These are phyloP conservation scores for Eurytoma adleriae DNA, from an alignment of 2,888 invertebrate genomes.

Conservation along the genomic window DNA sequence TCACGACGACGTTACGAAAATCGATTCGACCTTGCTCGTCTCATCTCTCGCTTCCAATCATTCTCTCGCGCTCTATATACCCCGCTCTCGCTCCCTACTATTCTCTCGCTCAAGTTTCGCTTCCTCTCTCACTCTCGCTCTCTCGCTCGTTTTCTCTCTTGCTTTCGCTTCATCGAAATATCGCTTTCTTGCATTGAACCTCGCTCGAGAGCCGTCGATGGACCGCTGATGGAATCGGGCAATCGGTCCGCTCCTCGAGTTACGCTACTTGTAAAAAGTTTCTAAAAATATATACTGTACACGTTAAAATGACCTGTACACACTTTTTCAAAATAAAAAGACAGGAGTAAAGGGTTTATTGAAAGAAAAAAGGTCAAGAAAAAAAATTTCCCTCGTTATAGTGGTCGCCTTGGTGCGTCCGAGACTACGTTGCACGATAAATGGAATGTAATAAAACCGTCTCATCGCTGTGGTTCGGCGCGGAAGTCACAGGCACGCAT, in stretches of 20 bases:
- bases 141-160: too few species aligned
- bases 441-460: conserved; percentile 54
- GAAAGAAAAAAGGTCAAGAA: conserved; percentile 51
- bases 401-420: conserved; percentile 15
- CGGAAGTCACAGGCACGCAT: conserved; percentile 15
- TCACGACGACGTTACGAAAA: conserved; percentile 28
- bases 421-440: conserved; percentile 34
- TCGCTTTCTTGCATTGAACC: conserved; percentile 10
- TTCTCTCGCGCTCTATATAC: conserved; percentile 6
- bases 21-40: conserved; percentile 46
- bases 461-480: conserved; percentile 33
- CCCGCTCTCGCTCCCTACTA: conserved; percentile 4
- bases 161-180: too few species aligned
- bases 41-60: background rate
- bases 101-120: conserved; percentile 11
- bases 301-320: conserved; percentile 60
- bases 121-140: background rate
- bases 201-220: background rate
- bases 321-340: conserved; percentile 50
- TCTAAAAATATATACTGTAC: conserved; percentile 71
- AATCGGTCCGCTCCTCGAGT: conserved; percentile 47
- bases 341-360: too few species aligned
- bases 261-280: conserved; percentile 67
- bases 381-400: conserved; percentile 51
- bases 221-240: conserved; percentile 17